Percentiles rank a stretch among this genome's conserved stretches.
These are phyloP conservation scores for Grantiella picta DNA, from an alignment of 2,113 vertebrate species.

Conservation along the genomic window DNA sequence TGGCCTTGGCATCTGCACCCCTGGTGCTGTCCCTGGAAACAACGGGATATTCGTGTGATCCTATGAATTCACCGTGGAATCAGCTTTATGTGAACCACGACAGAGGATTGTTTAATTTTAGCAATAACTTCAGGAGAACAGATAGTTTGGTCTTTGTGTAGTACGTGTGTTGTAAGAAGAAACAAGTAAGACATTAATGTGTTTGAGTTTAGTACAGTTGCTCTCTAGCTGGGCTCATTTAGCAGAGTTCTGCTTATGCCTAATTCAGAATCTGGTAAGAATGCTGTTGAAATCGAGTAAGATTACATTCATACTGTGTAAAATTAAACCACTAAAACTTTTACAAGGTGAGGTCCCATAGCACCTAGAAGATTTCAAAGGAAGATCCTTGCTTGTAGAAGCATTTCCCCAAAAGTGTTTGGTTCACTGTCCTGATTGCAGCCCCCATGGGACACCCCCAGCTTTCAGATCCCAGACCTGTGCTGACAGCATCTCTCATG, in stretches of 20 bases:
- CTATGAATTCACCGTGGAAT: neutral
- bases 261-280: neutral
- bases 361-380: neutral
- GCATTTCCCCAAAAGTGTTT: neutral
- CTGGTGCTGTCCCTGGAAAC: neutral
- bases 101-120: neutral
- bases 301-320: neutral
- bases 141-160: neutral
- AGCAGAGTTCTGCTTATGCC: neutral
- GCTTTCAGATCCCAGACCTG: neutral
- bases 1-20: rapidly evolving
- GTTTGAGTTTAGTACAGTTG: neutral
- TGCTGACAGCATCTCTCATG: neutral
- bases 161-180: neutral
- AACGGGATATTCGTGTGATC: rapidly evolving
- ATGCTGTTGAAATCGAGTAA: neutral
- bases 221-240: neutral
- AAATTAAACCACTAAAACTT: neutral
- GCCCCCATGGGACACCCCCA: neutral
- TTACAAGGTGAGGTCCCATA: neutral
- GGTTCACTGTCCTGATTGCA: neutral
- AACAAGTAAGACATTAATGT: neutral
- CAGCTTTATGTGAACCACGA: rapidly evolving
- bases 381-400: neutral
- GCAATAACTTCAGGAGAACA: neutral